phyloP scores from a whole-genome alignment of 2,113 vertebrate species.

The Pontoporia blainvillei region DNA sequence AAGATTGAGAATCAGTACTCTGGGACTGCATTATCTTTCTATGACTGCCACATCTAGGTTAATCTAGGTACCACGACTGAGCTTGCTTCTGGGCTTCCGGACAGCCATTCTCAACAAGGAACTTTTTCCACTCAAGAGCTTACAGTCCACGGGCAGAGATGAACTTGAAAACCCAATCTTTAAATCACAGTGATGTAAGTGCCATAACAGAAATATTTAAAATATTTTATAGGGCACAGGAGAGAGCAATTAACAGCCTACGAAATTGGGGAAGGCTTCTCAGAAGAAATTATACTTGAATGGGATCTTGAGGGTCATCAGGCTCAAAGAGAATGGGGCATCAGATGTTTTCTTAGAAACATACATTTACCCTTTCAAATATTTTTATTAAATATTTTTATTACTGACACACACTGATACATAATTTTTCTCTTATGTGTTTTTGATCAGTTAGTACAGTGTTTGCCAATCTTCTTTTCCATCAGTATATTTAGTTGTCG shows the following conservation, averaged over 20 bases:
- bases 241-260: neutral
- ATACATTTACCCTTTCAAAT: neutral
- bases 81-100: neutral
- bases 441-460: neutral
- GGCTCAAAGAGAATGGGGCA: neutral
- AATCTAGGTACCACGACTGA: neutral
- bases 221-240: neutral
- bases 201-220: neutral
- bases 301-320: neutral
- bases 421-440: neutral
- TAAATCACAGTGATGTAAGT: neutral
- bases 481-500: neutral
- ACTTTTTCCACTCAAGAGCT: neutral
- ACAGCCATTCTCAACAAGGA: neutral
- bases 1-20: neutral
- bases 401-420: neutral
- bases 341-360: slow-evolving; percentile 10
- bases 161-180: neutral
- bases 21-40: neutral
- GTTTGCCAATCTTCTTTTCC: neutral
- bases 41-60: neutral
- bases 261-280: neutral
- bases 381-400: slow-evolving; percentile 4
- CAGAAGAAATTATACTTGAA: slow-evolving; percentile 1
- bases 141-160: neutral